These are phyloP conservation scores for Euphonia xanthogaster DNA, from an alignment of 2,797 vertebrate species.

Conservation along the genomic window DNA sequence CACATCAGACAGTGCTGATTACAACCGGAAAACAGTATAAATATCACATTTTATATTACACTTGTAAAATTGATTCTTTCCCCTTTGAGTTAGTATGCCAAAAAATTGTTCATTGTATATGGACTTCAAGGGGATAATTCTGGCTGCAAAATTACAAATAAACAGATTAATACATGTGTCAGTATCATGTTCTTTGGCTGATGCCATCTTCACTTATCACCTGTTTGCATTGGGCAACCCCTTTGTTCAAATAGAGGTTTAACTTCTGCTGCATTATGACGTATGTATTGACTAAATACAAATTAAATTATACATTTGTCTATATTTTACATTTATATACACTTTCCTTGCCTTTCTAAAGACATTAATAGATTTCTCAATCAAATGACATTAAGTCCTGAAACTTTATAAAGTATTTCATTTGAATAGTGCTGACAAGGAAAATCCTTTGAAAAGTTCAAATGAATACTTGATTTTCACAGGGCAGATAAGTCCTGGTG, in stretches of 20 bases:
- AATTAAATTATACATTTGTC: not conserved
- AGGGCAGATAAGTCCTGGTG: not conserved
- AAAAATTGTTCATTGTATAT: not conserved
- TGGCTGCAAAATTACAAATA: not conserved
- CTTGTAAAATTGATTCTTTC: slow-evolving; percentile 17
- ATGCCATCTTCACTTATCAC: not conserved
- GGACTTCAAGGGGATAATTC: not conserved
- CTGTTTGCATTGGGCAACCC: not conserved
- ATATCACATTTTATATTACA: slow-evolving; percentile 18
- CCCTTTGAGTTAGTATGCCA: not conserved
- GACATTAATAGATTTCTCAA: not conserved
- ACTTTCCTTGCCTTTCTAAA: not conserved
- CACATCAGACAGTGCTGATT: slow-evolving; percentile 17
- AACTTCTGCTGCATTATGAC: not conserved
- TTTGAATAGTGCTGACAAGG: not conserved
- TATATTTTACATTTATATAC: not conserved
- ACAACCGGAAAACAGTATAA: slow-evolving; percentile 15
- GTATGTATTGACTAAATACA: not conserved
- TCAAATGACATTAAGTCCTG: not conserved
- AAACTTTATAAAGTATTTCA: not conserved
- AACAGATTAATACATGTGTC: not conserved
- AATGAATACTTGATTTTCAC: not conserved
- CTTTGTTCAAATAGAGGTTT: not conserved
- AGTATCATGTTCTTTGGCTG: not conserved
- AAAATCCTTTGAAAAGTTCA: not conserved